These are phyloP conservation scores for Paratrypauchen microcephalus DNA, from an alignment of 2,797 vertebrate species.

Conservation along the genomic window DNA sequence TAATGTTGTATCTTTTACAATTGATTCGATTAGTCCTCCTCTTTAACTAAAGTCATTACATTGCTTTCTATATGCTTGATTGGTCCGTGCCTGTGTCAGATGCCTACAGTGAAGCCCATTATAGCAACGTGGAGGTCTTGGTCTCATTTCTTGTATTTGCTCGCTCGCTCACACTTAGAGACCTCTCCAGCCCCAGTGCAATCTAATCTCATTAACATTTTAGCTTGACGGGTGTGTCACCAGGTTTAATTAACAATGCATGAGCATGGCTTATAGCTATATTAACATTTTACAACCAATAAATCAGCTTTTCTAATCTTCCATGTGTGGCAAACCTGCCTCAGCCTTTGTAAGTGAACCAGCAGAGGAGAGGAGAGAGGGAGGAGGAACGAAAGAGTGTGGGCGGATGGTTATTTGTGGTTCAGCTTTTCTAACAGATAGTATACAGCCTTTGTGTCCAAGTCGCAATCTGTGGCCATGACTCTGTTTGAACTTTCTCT, in stretches of 20 bases:
- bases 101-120: constrained; percentile 63
- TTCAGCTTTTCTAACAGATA: constrained; percentile 26
- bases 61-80: constrained; percentile 44
- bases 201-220: constrained; percentile 84
- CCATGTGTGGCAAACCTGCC: constrained; percentile 35
- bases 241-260: constrained; percentile 79
- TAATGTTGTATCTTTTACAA: neutral
- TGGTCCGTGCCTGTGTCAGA: constrained; percentile 45
- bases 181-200: constrained; percentile 60
- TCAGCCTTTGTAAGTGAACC: constrained; percentile 38
- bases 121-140: constrained; percentile 41
- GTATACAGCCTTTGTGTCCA: constrained; percentile 31
- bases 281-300: constrained; percentile 83
- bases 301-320: constrained; percentile 71
- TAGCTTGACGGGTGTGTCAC: constrained; percentile 74
- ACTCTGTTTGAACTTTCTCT: constrained; percentile 61
- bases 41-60: constrained; percentile 59
- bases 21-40: neutral
- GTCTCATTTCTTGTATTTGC: constrained; percentile 73
- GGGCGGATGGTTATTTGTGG: constrained; percentile 30
- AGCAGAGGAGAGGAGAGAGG: constrained; percentile 6
- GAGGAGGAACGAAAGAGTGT: constrained; percentile 18
- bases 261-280: constrained; percentile 75
- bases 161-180: constrained; percentile 59
- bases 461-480: constrained; percentile 38